Evolutionary conservation across 2,797 vertebrate species (phyloP), one percentile per base, ranked within the genome.

Genomic region (Coreius guichenoti): DNA sequence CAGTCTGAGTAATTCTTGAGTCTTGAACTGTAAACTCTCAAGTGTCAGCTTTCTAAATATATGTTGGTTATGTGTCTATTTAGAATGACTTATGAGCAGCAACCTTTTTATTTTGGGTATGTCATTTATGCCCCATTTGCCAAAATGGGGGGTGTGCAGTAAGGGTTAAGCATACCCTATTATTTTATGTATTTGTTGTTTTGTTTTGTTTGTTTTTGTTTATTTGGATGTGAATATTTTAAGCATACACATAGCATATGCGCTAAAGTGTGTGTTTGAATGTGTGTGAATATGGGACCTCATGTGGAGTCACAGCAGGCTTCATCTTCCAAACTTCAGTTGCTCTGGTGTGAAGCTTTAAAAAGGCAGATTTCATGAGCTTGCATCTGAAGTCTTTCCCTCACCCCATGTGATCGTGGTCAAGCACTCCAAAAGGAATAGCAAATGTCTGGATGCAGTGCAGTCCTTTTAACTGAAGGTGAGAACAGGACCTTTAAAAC

Each of bases 381-480:
- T 43, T 43, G 2, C 33, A 58, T 80, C 80, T 87, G 77, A 87
- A 83, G 81, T 65, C 43, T 51, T 86, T 76, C 49, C 80, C 76
- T 33, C 70, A 54, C 70, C 33, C 3, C 58, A 75, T 70, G 58
- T n/a, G 73, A 36, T 63, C 36, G 14, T 82, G 79, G 58, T 73
- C 86, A 84, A 49, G 63, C 19, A 54, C 82, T 73, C 70, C 58
- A 83, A 76, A 74, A 78, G 73, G 80, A 75, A 84, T 84, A 67
- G 26, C 16, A 56, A 54, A 84, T 67, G 36, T 58, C 82, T 69
- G 49, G 76, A 87, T 61, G 77, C 47, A 56, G 7, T 8, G 70
- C 21, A 19, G 21, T 79, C 77, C 39, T 78, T 78, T 78, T 17
- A 78, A 78, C 36, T 47, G 58, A 79, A 79, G 17, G 58, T 47